Percentiles rank a stretch among this genome's conserved stretches.
Conservation (phyloP, 2,797 vertebrate genomes). For the Lateolabrax maculatus region DNA sequence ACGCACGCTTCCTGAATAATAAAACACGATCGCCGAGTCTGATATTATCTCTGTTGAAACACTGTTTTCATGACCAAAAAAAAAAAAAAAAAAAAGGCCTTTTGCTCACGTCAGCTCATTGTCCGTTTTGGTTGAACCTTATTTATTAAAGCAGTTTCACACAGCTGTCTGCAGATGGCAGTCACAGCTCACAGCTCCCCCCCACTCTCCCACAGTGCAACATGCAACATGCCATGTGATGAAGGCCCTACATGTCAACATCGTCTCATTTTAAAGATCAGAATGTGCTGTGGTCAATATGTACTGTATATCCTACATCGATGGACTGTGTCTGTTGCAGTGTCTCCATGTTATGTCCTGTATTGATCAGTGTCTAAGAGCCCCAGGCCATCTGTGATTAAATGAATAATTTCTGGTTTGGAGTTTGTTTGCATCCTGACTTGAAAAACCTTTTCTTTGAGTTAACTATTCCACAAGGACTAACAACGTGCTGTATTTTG, state of each 20-base stretch:
- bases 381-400: neutral
- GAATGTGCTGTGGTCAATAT: neutral
- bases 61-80: neutral
- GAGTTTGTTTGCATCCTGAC: neutral
- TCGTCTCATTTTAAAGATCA: too few species aligned
- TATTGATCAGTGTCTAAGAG: neutral
- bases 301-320: neutral
- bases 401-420: slow-evolving; percentile 13
- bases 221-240: neutral
- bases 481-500: neutral
- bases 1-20: neutral
- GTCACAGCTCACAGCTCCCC: slow-evolving; percentile 28
- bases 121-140: neutral
- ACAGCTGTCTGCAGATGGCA: slow-evolving; percentile 74
- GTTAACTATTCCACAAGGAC: neutral
- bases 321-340: neutral
- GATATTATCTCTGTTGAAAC: neutral
- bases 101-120: neutral
- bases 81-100: too few species aligned
- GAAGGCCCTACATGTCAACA: neutral
- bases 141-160: slow-evolving; percentile 33
- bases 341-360: neutral
- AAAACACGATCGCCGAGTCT: neutral
- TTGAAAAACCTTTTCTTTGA: neutral
- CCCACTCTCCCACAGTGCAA: neutral